phyloP scores from a whole-genome alignment of 1,140 invertebrate species.

The Goniozus legneri region DNA sequence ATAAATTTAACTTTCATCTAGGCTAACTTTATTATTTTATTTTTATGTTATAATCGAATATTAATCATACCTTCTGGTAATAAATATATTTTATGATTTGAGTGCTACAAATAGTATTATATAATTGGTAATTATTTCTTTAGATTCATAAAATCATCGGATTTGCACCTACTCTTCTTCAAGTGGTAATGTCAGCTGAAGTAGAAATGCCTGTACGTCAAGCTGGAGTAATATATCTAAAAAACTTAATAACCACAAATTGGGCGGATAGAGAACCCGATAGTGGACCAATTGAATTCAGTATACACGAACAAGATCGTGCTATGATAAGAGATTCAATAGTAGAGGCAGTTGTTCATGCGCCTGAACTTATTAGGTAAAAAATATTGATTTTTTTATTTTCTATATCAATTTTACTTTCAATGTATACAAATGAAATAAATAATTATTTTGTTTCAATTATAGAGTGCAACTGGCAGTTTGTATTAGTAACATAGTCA shows the following conservation, averaged over 20 bases:
- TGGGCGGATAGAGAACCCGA: slow-evolving; percentile 87
- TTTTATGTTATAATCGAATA: too few relatives aligned
- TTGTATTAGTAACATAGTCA: slow-evolving; percentile 89
- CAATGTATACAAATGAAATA: too few relatives aligned
- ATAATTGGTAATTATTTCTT: slow-evolving; percentile 26
- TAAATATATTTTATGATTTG: too few relatives aligned
- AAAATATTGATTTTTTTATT: background rate
- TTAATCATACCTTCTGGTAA: too few relatives aligned
- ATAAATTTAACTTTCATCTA: too few relatives aligned
- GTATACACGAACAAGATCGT: slow-evolving; percentile 94
- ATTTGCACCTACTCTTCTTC: slow-evolving; percentile 88
- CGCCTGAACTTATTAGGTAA: slow-evolving; percentile 82
- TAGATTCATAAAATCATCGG: slow-evolving; percentile 95
- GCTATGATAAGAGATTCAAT: slow-evolving; percentile 88
- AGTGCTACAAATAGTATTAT: too few relatives aligned
- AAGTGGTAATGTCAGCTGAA: slow-evolving; percentile 87
- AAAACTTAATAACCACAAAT: slow-evolving; percentile 86
- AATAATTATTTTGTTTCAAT: slow-evolving; percentile 22
- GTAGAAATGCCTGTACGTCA: slow-evolving; percentile 90
- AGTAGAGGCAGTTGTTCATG: slow-evolving; percentile 91
- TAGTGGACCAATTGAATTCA: slow-evolving; percentile 74
- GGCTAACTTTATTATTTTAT: too few relatives aligned
- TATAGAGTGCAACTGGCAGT: slow-evolving; percentile 84
- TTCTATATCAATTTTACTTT: background rate
- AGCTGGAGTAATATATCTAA: slow-evolving; percentile 94